phyloP scores from a whole-genome alignment of 2,113 vertebrate genomes.

The Alosa alosa region DNA sequence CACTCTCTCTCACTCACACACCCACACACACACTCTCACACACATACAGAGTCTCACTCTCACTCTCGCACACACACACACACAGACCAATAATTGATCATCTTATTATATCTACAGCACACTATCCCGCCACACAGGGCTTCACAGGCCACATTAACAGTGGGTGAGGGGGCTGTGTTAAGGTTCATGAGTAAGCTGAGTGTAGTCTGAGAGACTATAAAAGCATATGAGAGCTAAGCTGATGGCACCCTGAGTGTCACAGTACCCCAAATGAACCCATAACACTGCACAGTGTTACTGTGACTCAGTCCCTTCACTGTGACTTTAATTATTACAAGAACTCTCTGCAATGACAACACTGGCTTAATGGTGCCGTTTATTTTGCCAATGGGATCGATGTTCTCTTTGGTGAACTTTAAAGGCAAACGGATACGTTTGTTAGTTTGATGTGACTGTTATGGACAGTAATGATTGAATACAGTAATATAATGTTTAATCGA shows the following conservation, averaged over 20 bases:
- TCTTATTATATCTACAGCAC: too few relatives aligned
- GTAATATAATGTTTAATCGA: too few relatives aligned
- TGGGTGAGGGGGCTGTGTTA: too few relatives aligned
- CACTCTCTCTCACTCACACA: too few relatives aligned
- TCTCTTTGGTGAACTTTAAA: background rate
- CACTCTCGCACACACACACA: too few relatives aligned
- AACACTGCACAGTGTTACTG: background rate
- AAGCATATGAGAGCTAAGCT: background rate
- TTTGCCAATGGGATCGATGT: background rate
- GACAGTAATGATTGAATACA: background rate
- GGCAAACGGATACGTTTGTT: background rate
- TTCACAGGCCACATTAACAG: too few relatives aligned
- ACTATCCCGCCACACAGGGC: too few relatives aligned
- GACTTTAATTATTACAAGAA: background rate
- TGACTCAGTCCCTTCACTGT: background rate
- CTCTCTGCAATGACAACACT: background rate
- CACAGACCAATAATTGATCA: too few relatives aligned
- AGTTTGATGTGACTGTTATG: background rate
- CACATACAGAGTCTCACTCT: background rate
- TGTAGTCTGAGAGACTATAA: too few relatives aligned
- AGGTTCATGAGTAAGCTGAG: too few relatives aligned
- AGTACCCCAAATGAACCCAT: background rate
- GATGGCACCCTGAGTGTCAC: background rate
- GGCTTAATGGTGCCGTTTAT: background rate
- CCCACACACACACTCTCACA: background rate